Evolutionary conservation across 2,113 vertebrate genomes (phyloP), one percentile per base, ranked within the genome.

Genomic region (Trogon melanurus): DNA sequence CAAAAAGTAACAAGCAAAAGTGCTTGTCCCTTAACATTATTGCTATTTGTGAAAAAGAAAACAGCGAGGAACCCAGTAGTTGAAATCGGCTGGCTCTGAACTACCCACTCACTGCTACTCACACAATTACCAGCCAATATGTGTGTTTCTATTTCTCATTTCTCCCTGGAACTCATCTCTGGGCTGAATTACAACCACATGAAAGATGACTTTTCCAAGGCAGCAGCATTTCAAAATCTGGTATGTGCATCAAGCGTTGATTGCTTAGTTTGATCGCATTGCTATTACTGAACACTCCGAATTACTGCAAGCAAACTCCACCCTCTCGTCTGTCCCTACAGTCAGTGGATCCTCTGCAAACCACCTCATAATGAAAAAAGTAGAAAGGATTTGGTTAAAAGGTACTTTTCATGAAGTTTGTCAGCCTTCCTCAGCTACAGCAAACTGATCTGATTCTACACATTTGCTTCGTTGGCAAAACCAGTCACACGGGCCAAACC

Each of bases 181-280:
- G 66, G 54, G 69, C 69, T 95, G 88, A 95, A 96, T 88, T 91
- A 92, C 72, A 86, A 79, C 61, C 88, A 96, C 83, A 56, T 91
- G 83, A 93, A 95, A 93, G 85, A 95, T 84, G 69, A 93, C 60
- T 97, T 93, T 90, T 93, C 66, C 88, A 91, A 90, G 72, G 44
- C 69, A 96, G 72, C 36, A 91, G 73, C 61, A 85, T 89, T 91
- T 94, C 71, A 93, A 89, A 95, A 90, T 93, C 26, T 62, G 69
- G 30, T 16, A 16, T 84, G 47, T 51, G 14, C 45, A 86, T 93
- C 80, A 92, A 81, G 87, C 22, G 21, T 72, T 78, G 29, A 51
- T 80, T 91, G 45, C 48, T 88, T 91, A 72, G 85, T 89, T 94
- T 95, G 70, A 65, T 84, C 61, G 30, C 29, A 69, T 6, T 84